Evolutionary conservation across 2,888 invertebrate species (phyloP), one percentile per base, ranked within the genome.

Genomic region (Meteorus colon): DNA sequence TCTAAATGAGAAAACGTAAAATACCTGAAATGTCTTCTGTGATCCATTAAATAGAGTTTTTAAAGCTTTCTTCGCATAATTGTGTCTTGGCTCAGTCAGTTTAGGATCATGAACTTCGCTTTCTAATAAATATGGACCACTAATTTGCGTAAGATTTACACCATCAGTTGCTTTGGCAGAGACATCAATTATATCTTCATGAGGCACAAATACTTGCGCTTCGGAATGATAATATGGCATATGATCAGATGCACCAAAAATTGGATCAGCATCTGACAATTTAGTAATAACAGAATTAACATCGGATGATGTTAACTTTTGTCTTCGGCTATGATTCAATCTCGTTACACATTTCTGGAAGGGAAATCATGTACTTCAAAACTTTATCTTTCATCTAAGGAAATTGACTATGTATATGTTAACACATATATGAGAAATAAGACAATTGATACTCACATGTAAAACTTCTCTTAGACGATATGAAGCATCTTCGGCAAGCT

Each of bases 31-130:
- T 14, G 89, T 89, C 73, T 89, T 89, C 45, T 89, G 89, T 4
- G 89, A 88, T 5, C 89, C 87, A 77, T 89, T 89, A 67, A 89
- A 89, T 51, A 89, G 82, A 8, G 87, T 89, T 81, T 89, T 89
- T 68, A 89, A 80, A 34, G 88, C 89, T 63, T 87, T 84, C 80
- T 89, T 89, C 0, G 89, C 87, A 79, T 89, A 89, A 83, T 82
- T 88, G 66, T 86, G 84, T 55, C 89, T 84, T 6, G 86, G 86
- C 78, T 89, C 89, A 0, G 83, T 82, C 24, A 89, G 77, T 71
- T 85, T 86, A 3, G 81, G 69, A 73, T 89, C 87, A 16, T 83
- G 84, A 45, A 89, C 84, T 82, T 89, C 89, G n/a, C 84, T 82
- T 82, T 89, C 89, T 86, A 88, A 88, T 73, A 89, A 80, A 75